Conservation (phyloP, 2,888 invertebrate species). For the Chromoteleia sp. region DNA sequence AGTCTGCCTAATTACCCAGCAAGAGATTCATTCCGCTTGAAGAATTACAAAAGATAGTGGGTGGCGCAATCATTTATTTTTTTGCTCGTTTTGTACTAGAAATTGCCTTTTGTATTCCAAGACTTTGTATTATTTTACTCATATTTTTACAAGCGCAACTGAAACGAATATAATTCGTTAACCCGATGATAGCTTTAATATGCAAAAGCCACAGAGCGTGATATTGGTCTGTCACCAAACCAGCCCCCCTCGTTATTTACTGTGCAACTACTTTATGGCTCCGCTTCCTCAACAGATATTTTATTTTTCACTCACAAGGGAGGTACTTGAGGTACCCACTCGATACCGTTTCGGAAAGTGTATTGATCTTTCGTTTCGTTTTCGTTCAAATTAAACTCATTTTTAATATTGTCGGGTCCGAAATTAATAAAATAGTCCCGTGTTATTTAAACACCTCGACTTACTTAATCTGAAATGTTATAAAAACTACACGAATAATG, state of each 20-base stretch:
- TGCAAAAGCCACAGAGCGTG: constrained; percentile 79
- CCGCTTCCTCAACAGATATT: constrained; percentile 9
- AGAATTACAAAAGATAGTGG: constrained; percentile 68
- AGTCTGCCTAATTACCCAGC: constrained; percentile 84
- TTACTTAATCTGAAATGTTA: no score
- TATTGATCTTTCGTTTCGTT: no score
- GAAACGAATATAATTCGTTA: constrained; percentile 52
- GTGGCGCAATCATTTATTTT: constrained; percentile 39
- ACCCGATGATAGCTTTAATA: constrained; percentile 74
- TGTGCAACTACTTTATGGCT: constrained; percentile 22
- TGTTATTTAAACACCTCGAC: no score
- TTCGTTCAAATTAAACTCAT: no score
- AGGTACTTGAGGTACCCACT: constrained; percentile 1
- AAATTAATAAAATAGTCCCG: no score
- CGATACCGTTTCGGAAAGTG: not conserved
- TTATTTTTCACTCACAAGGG: constrained; percentile 12
- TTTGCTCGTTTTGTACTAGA: constrained; percentile 8
- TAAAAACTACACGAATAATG: no score
- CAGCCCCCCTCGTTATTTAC: constrained; percentile 69
- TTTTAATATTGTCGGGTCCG: no score
- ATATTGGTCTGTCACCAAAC: constrained; percentile 80
- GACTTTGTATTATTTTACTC: not conserved
- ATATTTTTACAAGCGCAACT: constrained; percentile 32
- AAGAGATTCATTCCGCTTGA: constrained; percentile 82
- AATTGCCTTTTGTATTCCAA: not conserved